A percentile compares a stretch with the other conserved stretches of the same genome.
Conservation (phyloP, 2,797 vertebrate species). For the Sus cebifrons region DNA sequence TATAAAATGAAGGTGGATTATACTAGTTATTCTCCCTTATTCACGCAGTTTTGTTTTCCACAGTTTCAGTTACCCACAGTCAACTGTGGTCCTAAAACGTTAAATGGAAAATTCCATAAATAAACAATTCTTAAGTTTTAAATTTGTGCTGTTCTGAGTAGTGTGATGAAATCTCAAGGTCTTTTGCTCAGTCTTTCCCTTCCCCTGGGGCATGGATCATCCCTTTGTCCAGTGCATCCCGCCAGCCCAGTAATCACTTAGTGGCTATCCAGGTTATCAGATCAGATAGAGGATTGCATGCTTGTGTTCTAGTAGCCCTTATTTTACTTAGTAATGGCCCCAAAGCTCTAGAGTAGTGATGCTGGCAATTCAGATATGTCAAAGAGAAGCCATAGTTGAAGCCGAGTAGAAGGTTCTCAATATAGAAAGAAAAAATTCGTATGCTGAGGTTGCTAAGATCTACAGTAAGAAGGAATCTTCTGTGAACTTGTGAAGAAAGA, state of each 20-base stretch:
- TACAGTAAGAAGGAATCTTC: neutral
- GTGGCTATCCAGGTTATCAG: neutral
- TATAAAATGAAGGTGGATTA: conserved; percentile 17
- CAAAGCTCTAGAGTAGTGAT: neutral
- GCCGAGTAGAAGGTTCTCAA: neutral
- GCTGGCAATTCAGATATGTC: neutral
- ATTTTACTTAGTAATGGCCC: neutral
- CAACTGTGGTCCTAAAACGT: neutral
- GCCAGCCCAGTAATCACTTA: neutral
- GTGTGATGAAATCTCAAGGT: neutral
- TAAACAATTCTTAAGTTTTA: neutral
- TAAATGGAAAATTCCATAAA: neutral
- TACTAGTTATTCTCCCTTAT: neutral
- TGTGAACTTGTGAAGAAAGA: neutral
- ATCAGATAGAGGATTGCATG: neutral
- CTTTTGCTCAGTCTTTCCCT: neutral
- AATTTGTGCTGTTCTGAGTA: neutral
- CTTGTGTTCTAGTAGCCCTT: neutral
- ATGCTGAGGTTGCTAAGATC: neutral
- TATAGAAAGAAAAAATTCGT: neutral
- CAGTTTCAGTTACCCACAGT: neutral
- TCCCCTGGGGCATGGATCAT: neutral
- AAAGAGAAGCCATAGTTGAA: neutral
- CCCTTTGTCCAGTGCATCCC: neutral
- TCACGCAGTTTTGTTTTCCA: neutral